Percentiles rank a stretch among this genome's conserved stretches.
phyloP scores from a whole-genome alignment of 1,140 invertebrate species.

The Drosophila teissieri region DNA sequence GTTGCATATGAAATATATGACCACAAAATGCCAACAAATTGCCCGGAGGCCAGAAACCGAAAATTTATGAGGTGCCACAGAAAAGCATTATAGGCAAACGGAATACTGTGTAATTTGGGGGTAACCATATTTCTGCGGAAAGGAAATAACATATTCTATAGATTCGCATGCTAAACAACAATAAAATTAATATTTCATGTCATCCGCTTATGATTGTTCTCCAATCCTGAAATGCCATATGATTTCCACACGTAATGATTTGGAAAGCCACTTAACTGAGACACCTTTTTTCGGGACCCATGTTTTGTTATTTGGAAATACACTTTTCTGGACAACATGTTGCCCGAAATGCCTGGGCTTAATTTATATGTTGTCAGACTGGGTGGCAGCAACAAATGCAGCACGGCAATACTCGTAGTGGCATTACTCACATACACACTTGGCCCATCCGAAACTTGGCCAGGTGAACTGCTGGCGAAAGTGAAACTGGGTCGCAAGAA shows the following conservation, averaged over 20 bases:
- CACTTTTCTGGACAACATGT: conserved; percentile 32
- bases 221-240: not conserved
- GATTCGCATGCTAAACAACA: not conserved
- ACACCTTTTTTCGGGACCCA: conserved; percentile 6
- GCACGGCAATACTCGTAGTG: conserved; percentile 50
- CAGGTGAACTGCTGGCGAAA: conserved; percentile 44
- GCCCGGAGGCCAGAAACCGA: conserved; percentile 16
- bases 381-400: conserved; percentile 45
- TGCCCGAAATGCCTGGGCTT: conserved; percentile 39
- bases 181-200: not conserved
- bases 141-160: not conserved
- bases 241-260: conserved; percentile 1
- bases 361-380: conserved; percentile 51
- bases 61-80: conserved; percentile 22
- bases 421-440: conserved; percentile 57
- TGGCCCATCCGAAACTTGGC: conserved; percentile 26
- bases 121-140: not conserved
- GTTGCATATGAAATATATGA: conserved; percentile 46
- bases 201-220: not conserved
- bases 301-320: conserved; percentile 24
- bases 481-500: conserved; percentile 53
- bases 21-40: conserved; percentile 38
- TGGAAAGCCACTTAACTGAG: conserved; percentile 21
- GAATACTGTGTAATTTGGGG: not conserved
- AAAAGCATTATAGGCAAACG: not conserved